phyloP scores from a whole-genome alignment of 2,797 vertebrate genomes.

The Gallinago nigripennis region DNA sequence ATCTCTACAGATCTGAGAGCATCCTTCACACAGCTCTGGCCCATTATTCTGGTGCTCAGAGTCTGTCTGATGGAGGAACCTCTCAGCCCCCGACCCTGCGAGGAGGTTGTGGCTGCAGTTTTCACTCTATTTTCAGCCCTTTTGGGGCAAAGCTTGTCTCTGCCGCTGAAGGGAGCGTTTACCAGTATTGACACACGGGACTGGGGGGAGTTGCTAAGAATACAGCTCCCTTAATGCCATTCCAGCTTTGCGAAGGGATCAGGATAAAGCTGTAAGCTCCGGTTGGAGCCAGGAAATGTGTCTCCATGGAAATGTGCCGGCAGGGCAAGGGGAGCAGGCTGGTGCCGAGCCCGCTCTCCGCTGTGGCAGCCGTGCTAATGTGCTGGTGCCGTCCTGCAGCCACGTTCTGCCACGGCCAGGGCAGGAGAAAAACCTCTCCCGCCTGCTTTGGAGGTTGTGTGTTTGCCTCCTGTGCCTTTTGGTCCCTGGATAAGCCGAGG shows the following conservation, averaged over 20 bases:
- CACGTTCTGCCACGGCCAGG: fast-evolving
- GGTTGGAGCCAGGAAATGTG: not conserved
- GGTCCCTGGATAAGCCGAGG: fast-evolving
- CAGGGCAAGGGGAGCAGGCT: not conserved
- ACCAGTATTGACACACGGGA: not conserved
- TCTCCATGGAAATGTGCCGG: constrained; percentile 15
- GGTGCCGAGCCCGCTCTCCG: not conserved
- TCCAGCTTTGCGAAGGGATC: constrained; percentile 19
- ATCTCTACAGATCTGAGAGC: not conserved
- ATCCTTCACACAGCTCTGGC: not conserved
- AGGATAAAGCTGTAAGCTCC: not conserved
- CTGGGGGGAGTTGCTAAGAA: not conserved
- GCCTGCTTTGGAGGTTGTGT: not conserved
- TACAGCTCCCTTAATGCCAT: not conserved
- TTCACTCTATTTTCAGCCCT: not conserved
- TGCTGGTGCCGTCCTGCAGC: not conserved
- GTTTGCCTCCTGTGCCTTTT: not conserved
- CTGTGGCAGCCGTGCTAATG: not conserved
- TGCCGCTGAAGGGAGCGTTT: not conserved
- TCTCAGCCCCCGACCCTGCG: fast-evolving
- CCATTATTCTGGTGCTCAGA: not conserved
- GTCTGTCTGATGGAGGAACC: not conserved
- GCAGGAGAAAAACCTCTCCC: not conserved
- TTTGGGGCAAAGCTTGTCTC: not conserved
- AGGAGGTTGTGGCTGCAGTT: not conserved